Conservation (phyloP, 2,113 vertebrate genomes). For the Vimba vimba region DNA sequence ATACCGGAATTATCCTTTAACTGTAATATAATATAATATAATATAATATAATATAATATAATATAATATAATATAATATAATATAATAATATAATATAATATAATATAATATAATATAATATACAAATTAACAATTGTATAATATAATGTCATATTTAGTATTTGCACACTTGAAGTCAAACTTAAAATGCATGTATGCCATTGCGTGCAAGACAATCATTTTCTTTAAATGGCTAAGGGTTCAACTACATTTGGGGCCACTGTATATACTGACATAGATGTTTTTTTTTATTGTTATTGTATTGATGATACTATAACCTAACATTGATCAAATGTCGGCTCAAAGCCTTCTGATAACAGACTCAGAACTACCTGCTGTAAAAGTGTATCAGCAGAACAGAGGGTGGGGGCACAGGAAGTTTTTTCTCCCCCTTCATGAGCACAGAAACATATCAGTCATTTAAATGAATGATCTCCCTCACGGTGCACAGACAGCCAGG, state of each 20-base stretch:
- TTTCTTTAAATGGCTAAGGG: not conserved
- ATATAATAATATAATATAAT: not conserved
- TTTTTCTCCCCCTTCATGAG: conserved; percentile 38
- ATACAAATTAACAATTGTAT: not conserved
- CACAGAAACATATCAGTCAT: conserved; percentile 65
- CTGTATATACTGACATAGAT: not conserved
- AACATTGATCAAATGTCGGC: not conserved
- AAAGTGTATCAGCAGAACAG: conserved; percentile 18
- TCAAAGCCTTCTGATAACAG: conserved; percentile 4
- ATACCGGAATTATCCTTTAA: too few species aligned
- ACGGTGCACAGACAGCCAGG: conserved; percentile 52
- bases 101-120: not conserved
- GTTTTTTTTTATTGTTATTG: not conserved
- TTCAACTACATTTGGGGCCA: not conserved
- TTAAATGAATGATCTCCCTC: conserved; percentile 62
- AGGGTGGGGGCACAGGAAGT: conserved; percentile 48
- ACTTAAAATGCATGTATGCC: not conserved
- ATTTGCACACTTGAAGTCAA: not conserved
- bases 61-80: not conserved
- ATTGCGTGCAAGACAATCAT: not conserved
- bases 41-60: not conserved
- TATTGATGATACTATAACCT: not conserved
- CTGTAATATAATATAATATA: not conserved
- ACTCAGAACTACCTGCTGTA: conserved; percentile 6
- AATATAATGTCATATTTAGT: not conserved